Base-by-base conservation (phyloP, 2,888 invertebrate genomes). In the Acleris laterana region DNA sequence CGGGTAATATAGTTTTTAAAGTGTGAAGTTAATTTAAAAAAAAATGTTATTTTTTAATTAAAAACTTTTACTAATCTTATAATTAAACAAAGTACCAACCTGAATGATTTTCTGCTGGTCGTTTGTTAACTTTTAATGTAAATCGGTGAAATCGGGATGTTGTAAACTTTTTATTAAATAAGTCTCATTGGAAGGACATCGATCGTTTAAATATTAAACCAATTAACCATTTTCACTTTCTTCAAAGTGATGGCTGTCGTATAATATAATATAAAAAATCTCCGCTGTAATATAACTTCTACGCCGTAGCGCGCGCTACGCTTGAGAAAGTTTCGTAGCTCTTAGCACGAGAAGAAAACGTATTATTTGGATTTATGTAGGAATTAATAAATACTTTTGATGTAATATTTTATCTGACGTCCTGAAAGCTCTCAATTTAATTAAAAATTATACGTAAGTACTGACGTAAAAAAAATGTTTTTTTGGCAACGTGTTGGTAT, bases 271-370 rank as follows among this genome's bases (percentile, higher is more conserved):
- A n/a, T 4, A 13, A 0, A 38, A 38, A 38, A 3, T 38, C 13
- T 38, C 38, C 38, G 38, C 38, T 13, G 13, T 38, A 9, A 9
- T 38, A 16, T 42, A 28, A 61, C 62, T 62, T 62, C 68, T 46
- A 46, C 67, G 67, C 57, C 68, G 68, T 69, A 70, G 68, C 74
- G 71, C 74, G 72, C 71, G 71, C 59, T 65, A 71, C 63, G 69
- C 72, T 63, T 62, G 44, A 38, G 66, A 50, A 61, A 63, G 44
- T 58, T 48, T 66, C 48, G 63, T 69, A 70, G 65, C 57, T 19
- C 60, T 55, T 57, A 60, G 58, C 38, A 53, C 69, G 65, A 46
- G n/a, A 46, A 46, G 46, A 46, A 46, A 46, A 46, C 17, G 5
- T 46, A 16, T 5, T 46, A 7, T 3, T 46, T 17, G 3, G 16